Evolutionary conservation across 2,113 vertebrate species (phyloP).

Genomic region (Vireo altiloquus): DNA sequence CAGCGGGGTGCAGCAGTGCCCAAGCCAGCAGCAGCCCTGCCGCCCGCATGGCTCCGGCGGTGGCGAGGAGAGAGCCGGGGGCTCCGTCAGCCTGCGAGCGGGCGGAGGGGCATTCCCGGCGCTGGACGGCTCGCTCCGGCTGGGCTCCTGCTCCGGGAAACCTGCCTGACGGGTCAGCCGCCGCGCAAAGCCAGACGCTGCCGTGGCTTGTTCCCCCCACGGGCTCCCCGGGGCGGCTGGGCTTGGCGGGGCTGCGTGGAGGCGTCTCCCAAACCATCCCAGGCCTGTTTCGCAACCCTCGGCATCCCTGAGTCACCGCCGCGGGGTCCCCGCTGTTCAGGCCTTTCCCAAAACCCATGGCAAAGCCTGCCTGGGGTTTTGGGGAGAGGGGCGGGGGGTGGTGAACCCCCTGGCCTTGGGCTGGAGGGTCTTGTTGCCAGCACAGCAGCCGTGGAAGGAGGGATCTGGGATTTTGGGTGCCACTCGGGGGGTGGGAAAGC

Average conservation of each 20-base stretch:
- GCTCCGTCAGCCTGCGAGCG: neutral
- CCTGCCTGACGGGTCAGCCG: conserved; percentile 68
- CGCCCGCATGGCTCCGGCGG: neutral
- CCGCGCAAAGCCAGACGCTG: conserved; percentile 43
- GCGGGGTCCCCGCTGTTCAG: neutral
- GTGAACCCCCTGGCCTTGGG: fast-evolving
- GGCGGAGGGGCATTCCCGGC: neutral
- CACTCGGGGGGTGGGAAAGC: fast-evolving
- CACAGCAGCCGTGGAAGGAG: neutral
- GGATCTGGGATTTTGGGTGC: neutral
- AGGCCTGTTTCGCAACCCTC: neutral
- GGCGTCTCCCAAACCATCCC: conserved; percentile 43
- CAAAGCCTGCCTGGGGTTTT: neutral
- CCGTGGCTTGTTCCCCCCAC: conserved; percentile 11
- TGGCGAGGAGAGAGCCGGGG: neutral
- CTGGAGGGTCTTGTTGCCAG: fast-evolving
- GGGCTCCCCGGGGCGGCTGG: conserved; percentile 1
- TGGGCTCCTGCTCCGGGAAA: conserved; percentile 38
- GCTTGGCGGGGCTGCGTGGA: conserved; percentile 36
- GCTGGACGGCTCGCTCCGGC: neutral
- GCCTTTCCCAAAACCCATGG: fast-evolving
- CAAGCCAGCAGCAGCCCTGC: neutral
- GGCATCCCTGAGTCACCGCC: neutral
- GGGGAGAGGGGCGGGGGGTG: fast-evolving
- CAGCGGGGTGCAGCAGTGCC: neutral